Base-by-base conservation (phyloP, 2,113 vertebrate species). In the Gallinago paraguaiae region DNA sequence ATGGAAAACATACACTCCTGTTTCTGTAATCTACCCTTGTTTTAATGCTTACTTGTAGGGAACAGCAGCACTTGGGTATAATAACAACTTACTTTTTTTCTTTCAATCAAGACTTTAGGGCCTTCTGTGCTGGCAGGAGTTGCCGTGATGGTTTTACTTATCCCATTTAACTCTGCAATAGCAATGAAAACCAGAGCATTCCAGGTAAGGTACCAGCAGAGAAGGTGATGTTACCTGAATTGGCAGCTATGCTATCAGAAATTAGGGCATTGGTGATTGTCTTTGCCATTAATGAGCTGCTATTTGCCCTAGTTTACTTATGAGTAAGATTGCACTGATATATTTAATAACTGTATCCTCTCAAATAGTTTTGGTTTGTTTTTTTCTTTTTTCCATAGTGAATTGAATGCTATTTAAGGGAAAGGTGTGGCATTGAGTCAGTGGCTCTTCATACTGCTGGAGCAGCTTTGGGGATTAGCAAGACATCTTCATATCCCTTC, bases 111-210 rank as follows among this genome's bases (percentile, higher is more conserved):
- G 99, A 96, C 97, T 97, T 98, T 99, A 50, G 99, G 99, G 35
- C 98, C 99, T 3, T 98, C 99, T 7, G 97, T 99, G 28, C 96
- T 99, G 88, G 99, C 99, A 33, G 99, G 99, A 31, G 98, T 99
- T 15, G 99, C 98, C 5, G 97, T 99, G 81, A 99, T 99, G 98
- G 75, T 99, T 91, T 98, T 99, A 90, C 97, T 99, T 64, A 99
- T 99, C 82, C 99, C 99, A 2, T 93, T 99, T n/a, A 99, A 99
- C n/a, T 98, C 98, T 27, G 98, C 98, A 56, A 98, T 99, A 46
- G 99, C 99, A 60, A 97, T 99, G 95, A 99, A 99, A 97, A 99
- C 98, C 39, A 98, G 98, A 76, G 94, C 98, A 6, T 99, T 98
- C 87, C 99, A 99, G 98, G 99, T 99, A 96, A 95, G 46, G 82